Evolutionary conservation across 2,113 vertebrate genomes (phyloP).

Genomic region (Hyla sarda): DNA sequence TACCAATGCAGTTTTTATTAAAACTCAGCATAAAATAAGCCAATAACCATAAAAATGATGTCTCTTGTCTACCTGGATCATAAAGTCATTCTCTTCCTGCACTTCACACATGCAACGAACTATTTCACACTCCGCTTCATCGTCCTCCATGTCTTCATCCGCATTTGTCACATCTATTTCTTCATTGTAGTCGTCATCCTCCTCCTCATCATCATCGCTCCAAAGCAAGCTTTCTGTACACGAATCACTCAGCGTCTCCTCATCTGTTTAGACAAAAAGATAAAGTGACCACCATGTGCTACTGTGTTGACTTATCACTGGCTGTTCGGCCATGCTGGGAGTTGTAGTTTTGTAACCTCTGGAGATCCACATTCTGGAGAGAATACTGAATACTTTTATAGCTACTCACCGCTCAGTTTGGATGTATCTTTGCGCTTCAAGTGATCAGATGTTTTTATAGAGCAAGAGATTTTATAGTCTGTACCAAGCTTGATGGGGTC

Average conservation of each 20-base stretch:
- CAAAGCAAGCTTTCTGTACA: slow-evolving; percentile 90
- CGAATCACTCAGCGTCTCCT: slow-evolving; percentile 90
- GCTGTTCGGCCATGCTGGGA: too few relatives aligned
- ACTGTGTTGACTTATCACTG: too few relatives aligned
- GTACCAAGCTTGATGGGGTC: slow-evolving; percentile 72
- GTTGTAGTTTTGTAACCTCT: too few relatives aligned
- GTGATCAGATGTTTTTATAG: slow-evolving; percentile 76
- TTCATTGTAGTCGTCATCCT: slow-evolving; percentile 85
- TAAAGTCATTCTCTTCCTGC: slow-evolving; percentile 97
- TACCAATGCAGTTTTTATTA: too few relatives aligned
- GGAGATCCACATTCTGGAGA: too few relatives aligned
- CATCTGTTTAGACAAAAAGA: slow-evolving; percentile 70
- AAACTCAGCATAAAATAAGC: too few relatives aligned
- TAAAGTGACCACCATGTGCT: not conserved
- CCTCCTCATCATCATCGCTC: slow-evolving; percentile 84
- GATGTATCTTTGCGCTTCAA: slow-evolving; percentile 79
- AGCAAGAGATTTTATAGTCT: slow-evolving; percentile 73
- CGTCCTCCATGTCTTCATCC: slow-evolving; percentile 77
- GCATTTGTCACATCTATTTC: slow-evolving; percentile 85
- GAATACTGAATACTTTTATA: too few relatives aligned
- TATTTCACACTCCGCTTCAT: slow-evolving; percentile 82
- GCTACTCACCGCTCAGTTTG: slow-evolving; percentile 71
- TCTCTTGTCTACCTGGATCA: slow-evolving; percentile 97
- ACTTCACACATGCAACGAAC: slow-evolving; percentile 95
- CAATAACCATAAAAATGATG: too few relatives aligned